phyloP scores from a whole-genome alignment of 30 jellyfish, hydroid and myxozoan species.

The Sanderia malayensis region DNA sequence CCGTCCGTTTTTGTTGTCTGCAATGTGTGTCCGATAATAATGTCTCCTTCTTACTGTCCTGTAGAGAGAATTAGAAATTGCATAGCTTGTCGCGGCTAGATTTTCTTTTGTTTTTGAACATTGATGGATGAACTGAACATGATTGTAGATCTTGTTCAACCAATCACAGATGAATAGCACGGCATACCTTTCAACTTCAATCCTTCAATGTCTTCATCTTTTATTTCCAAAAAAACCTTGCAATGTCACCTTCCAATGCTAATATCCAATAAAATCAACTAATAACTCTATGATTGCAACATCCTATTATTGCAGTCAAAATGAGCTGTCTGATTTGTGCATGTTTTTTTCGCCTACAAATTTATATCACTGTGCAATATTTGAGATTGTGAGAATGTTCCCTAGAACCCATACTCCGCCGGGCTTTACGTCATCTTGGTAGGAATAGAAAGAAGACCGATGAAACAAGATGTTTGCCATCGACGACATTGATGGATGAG shows the following conservation, averaged over 20 bases:
- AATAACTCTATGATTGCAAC: too few species aligned
- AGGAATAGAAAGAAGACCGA: conserved; percentile 3
- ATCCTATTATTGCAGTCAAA: too few species aligned
- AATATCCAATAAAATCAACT: too few species aligned
- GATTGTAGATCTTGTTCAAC: conserved; percentile 24
- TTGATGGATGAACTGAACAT: conserved; percentile 57
- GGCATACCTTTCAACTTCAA: background rate
- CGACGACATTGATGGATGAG: conserved; percentile 62
- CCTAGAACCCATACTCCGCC: conserved; percentile 25
- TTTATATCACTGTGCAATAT: too few species aligned
- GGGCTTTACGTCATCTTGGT: conserved; percentile 37
- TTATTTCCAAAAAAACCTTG: too few species aligned
- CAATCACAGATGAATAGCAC: conserved; percentile 21
- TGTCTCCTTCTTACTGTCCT: background rate
- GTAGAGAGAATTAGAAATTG: background rate
- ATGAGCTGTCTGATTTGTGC: too few species aligned
- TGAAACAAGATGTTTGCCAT: conserved; percentile 3
- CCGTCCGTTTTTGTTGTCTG: too few species aligned
- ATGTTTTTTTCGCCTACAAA: too few species aligned
- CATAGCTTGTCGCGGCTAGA: background rate
- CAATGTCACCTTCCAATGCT: too few species aligned
- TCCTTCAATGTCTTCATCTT: background rate
- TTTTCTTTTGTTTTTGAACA: conserved; percentile 15
- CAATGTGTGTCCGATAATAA: background rate
- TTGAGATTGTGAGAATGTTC: too few species aligned